Conservation (phyloP, 2,888 invertebrate genomes). For the Augiades crinisus region DNA sequence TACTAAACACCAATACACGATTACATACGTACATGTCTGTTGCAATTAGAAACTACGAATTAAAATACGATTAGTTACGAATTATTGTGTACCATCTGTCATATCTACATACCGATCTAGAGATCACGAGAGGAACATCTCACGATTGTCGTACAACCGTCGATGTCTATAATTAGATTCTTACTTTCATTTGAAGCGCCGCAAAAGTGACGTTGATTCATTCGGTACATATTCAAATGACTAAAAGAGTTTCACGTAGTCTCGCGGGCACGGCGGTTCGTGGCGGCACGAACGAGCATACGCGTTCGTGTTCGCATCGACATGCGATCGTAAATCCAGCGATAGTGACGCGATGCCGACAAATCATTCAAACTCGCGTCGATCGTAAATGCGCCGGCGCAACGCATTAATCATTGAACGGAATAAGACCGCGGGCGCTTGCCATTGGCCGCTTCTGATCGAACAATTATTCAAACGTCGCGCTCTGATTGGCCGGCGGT, state of each 20-base stretch:
- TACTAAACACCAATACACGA: too few species aligned
- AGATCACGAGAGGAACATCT: neutral
- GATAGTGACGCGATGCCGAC: conserved; percentile 58
- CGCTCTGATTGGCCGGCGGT: conserved; percentile 60
- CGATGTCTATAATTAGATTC: conserved; percentile 10
- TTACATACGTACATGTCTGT: too few species aligned
- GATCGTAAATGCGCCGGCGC: conserved; percentile 67
- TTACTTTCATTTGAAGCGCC: conserved; percentile 21
- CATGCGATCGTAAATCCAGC: conserved; percentile 71
- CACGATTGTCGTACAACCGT: conserved; percentile 1
- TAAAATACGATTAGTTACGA: neutral
- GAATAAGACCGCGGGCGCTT: conserved; percentile 63
- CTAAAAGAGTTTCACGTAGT: conserved; percentile 21
- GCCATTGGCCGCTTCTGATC: conserved; percentile 67
- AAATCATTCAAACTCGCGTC: conserved; percentile 73
- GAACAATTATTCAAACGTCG: conserved; percentile 78
- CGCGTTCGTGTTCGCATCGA: conserved; percentile 38
- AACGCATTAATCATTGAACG: conserved; percentile 70
- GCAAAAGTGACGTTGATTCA: conserved; percentile 18
- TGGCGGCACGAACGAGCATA: conserved; percentile 43
- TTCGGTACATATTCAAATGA: conserved; percentile 24
- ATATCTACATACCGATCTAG: neutral
- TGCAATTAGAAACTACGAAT: neutral
- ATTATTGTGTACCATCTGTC: neutral
- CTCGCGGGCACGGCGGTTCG: conserved; percentile 42